phyloP scores from a whole-genome alignment of 2,797 vertebrate genomes.

The Phalloptychus januarius region DNA sequence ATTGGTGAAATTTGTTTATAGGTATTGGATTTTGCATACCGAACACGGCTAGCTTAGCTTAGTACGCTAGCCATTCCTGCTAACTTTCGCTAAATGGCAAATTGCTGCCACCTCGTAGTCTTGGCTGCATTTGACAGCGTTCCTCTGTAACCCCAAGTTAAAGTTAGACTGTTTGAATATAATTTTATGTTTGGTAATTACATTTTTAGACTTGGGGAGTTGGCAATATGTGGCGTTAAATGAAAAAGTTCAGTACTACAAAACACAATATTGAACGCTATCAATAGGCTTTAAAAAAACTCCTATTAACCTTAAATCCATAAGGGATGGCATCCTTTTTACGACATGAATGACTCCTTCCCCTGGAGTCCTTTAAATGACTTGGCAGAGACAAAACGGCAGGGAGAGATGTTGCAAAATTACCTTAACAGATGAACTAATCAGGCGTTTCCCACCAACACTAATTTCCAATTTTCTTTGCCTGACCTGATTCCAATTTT shows the following conservation, averaged over 20 bases:
- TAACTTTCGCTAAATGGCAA: conserved; percentile 69
- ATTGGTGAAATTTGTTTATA: neutral
- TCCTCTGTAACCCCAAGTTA: neutral
- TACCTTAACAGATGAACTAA: neutral
- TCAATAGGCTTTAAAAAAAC: neutral
- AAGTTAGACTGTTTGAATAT: neutral
- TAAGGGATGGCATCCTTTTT: neutral
- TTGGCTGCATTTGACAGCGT: neutral
- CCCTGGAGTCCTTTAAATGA: neutral
- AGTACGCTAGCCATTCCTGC: conserved; percentile 52
- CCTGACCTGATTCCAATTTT: neutral
- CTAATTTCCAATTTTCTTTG: neutral
- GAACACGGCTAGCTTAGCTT: conserved; percentile 48
- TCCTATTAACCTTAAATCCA: neutral
- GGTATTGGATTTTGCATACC: conserved; percentile 12
- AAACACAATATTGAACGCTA: neutral
- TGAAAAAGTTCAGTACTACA: neutral
- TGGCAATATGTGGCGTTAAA: neutral
- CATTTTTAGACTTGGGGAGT: neutral
- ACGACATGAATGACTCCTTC: neutral
- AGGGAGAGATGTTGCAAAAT: neutral
- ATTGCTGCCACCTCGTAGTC: conserved; percentile 24
- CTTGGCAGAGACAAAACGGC: neutral
- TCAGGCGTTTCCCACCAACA: neutral
- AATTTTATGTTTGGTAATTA: neutral